Conservation (phyloP, 1,140 invertebrate genomes). For the Cotesia chilonis region DNA sequence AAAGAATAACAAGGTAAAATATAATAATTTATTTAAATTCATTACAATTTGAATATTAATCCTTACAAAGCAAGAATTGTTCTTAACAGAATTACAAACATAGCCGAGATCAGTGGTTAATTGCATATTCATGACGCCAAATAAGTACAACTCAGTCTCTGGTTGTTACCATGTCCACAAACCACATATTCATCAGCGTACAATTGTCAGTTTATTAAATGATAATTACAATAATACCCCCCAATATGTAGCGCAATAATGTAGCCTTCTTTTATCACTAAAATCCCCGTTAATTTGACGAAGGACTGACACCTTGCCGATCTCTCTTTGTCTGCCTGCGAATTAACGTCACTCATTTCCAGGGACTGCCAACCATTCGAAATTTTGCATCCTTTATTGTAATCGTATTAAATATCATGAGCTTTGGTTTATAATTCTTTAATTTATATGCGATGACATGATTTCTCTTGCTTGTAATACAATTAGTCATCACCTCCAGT, state of each 20-base stretch:
- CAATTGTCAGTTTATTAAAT: not conserved
- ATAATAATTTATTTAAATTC: too few relatives aligned
- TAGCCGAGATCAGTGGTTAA: too few relatives aligned
- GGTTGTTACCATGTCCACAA: too few relatives aligned
- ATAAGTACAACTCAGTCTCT: too few relatives aligned
- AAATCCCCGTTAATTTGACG: conserved; percentile 22
- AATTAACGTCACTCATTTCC: not conserved
- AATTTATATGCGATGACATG: conserved; percentile 4
- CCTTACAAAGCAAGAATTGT: too few relatives aligned
- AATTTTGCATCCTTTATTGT: not conserved
- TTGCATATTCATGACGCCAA: too few relatives aligned
- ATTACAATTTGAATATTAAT: too few relatives aligned
- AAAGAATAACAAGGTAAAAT: too few relatives aligned
- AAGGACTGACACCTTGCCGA: conserved; percentile 21
- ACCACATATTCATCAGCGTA: too few relatives aligned
- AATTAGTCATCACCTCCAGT: conserved; percentile 39
- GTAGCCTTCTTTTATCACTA: not conserved
- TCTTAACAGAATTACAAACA: too few relatives aligned
- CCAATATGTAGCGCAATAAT: not conserved
- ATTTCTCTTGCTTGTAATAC: conserved; percentile 21
- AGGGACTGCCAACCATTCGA: not conserved
- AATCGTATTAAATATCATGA: not conserved
- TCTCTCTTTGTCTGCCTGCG: not conserved
- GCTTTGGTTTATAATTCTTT: conserved; percentile 10
- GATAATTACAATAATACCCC: not conserved